Conservation (phyloP, 2,797 vertebrate genomes). For the Hoplostethus atlanticus region DNA sequence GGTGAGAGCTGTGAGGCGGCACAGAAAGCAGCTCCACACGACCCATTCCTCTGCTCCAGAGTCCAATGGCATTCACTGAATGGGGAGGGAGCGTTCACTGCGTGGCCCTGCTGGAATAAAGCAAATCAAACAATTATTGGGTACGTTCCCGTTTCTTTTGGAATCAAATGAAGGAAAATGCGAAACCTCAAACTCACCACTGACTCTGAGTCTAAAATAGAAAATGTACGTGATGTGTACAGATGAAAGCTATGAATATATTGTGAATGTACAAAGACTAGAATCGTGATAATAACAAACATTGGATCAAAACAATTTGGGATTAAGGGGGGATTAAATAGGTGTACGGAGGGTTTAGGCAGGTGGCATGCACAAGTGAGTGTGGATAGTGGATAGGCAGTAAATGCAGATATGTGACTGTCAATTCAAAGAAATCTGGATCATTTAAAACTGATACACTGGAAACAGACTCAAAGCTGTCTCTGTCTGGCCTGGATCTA, state of each 20-base stretch:
- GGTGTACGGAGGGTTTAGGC: neutral
- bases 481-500: neutral
- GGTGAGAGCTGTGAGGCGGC: slow-evolving; percentile 59
- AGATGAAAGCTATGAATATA: slow-evolving; percentile 29
- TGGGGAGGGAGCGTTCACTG: slow-evolving; percentile 48
- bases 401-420: slow-evolving; percentile 5
- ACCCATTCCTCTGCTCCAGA: slow-evolving; percentile 73
- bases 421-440: neutral
- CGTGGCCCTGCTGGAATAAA: slow-evolving; percentile 51
- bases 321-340: slow-evolving; percentile 8
- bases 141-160: neutral
- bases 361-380: slow-evolving; percentile 7
- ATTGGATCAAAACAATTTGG: slow-evolving; percentile 22
- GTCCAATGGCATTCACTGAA: slow-evolving; percentile 54
- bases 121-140: neutral
- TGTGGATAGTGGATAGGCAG: slow-evolving; percentile 8
- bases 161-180: neutral
- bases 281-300: slow-evolving; percentile 16
- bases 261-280: slow-evolving; percentile 32
- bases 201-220: too few relatives aligned
- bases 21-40: slow-evolving; percentile 69
- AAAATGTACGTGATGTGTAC: neutral
- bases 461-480: neutral
- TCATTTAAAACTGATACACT: neutral
- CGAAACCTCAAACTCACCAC: too few relatives aligned